Evolutionary conservation across 2,888 invertebrate species (phyloP), one percentile per base, ranked within the genome.

Genomic region (Oeneis ivallda): DNA sequence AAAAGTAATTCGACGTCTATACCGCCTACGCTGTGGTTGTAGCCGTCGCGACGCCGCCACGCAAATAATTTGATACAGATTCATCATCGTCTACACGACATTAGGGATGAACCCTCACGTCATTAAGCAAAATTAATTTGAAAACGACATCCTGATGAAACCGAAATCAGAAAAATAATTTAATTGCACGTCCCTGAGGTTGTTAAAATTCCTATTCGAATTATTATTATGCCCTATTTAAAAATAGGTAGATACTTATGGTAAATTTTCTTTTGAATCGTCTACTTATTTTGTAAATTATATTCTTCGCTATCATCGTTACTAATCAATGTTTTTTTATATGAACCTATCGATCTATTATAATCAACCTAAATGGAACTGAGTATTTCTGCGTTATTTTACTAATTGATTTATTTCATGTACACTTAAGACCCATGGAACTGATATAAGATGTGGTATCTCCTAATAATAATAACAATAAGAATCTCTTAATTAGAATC

Each of bases 61-160:
- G 71, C 70, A 67, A 71, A 76, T 80, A 80, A 80, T 78, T 81
- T 72, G 77, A 86, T 85, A 79, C 75, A 80, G 76, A 79, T 82
- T 81, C 80, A 84, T 84, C 82, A 79, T 74, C 74, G 73, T 72
- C 76, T 72, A 71, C 63, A 68, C 72, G 68, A 72, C 68, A 68
- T 72, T 72, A 68, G 69, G 70, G 70, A 65, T 62, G 62, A 60
- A 61, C 70, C 71, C 65, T 70, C 68, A 72, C 67, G 65, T 69
- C 70, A 72, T 72, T 74, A 72, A 65, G 57, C 37, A 45, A 62
- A 69, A 57, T 67, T 66, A 65, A 69, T 70, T 72, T 69, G 34
- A 60, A 70, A 66, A 63, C 59, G 62, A 60, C 56, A 57, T 62
- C 49, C 34, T 58, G 32, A 56, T 56, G 56, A 56, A 41, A 26